Conservation (phyloP, 2,888 invertebrate genomes). For the Xestia rhomboidea region DNA sequence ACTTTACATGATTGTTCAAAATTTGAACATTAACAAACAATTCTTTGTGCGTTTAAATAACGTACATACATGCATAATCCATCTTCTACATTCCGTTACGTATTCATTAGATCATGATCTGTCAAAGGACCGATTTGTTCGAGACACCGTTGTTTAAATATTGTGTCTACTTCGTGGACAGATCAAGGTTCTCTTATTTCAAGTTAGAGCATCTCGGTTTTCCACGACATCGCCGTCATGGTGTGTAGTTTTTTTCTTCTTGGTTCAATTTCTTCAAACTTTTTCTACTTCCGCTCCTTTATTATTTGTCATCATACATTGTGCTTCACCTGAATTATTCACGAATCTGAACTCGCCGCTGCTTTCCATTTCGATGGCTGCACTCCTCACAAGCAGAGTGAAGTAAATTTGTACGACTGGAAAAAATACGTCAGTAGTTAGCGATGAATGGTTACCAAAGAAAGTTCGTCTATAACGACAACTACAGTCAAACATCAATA, state of each 20-base stretch:
- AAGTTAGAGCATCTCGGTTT: not conserved
- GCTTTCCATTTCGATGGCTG: conserved; percentile 52
- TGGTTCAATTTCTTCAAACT: not conserved
- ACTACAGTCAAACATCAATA: not conserved
- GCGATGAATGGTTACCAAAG: no score
- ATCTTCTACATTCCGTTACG: not conserved
- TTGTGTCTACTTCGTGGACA: no score
- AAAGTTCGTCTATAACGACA: not conserved
- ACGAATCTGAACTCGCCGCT: conserved; percentile 38
- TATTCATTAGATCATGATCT: no score
- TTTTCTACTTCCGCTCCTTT: not conserved
- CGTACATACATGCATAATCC: not conserved
- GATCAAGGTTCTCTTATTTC: not conserved
- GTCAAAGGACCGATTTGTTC: no score
- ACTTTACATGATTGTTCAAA: not conserved
- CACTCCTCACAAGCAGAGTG: conserved; percentile 58
- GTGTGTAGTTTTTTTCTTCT: not conserved
- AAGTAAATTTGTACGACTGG: conserved; percentile 58
- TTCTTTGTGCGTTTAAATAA: not conserved
- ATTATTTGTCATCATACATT: conserved; percentile 30
- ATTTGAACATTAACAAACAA: not conserved
- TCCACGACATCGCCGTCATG: conserved; percentile 1
- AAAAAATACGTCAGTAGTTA: conserved; percentile 15
- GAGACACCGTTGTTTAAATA: no score
- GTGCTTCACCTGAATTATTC: conserved; percentile 48